These are phyloP conservation scores for Anaspis maculata DNA, from an alignment of 2,888 invertebrate genomes.

Conservation along the genomic window DNA sequence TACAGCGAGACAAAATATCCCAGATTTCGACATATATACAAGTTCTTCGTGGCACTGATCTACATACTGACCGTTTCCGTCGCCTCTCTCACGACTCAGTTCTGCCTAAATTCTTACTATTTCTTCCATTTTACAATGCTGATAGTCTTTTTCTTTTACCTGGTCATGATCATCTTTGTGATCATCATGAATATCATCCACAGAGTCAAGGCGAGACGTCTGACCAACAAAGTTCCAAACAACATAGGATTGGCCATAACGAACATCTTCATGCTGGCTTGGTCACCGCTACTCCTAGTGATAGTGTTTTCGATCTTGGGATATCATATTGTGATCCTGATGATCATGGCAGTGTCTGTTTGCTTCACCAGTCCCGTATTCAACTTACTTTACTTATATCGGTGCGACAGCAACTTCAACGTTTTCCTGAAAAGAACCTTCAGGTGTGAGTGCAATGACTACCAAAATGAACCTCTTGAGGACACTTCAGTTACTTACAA, in stretches of 20 bases:
- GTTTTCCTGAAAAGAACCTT: constrained; percentile 9
- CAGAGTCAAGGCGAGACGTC: constrained; percentile 1
- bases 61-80: too few species aligned
- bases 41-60: constrained; percentile 4
- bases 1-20: constrained; percentile 3
- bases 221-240: neutral
- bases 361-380: constrained; percentile 7
- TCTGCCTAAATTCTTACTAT: too few species aligned
- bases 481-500: constrained; percentile 3
- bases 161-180: too few species aligned
- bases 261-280: constrained; percentile 5
- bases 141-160: too few species aligned
- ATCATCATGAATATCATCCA: constrained; percentile 9
- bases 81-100: too few species aligned
- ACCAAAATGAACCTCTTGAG: constrained; percentile 4
- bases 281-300: constrained; percentile 5
- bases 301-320: constrained; percentile 1
- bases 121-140: too few species aligned
- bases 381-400: constrained; percentile 5
- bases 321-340: too few species aligned
- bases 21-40: constrained; percentile 6
- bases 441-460: constrained; percentile 9
- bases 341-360: constrained; percentile 1
- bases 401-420: constrained; percentile 10
- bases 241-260: constrained; percentile 3